A percentile compares a stretch with the other conserved stretches of the same genome.
Conservation (phyloP, 2,113 vertebrate species). For the Raja brachyura region DNA sequence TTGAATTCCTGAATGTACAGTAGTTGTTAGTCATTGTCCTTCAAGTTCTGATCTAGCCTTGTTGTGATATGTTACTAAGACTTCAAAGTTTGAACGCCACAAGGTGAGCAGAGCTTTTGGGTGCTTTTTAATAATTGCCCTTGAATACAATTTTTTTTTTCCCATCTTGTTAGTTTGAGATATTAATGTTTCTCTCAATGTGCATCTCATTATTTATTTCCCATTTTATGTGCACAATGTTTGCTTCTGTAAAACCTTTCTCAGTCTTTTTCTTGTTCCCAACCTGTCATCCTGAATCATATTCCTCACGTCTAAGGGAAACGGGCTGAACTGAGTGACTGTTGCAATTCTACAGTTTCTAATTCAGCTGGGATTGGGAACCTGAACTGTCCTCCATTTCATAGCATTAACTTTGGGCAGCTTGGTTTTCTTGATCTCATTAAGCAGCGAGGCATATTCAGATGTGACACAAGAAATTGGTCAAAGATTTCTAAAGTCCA, state of each 20-base stretch:
- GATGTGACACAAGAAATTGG: neutral
- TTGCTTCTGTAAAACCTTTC: neutral
- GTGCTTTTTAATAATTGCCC: neutral
- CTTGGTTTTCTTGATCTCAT: neutral
- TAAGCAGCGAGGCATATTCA: neutral
- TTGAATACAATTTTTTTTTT: neutral
- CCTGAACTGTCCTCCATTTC: neutral
- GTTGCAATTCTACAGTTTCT: neutral
- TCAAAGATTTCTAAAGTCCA: neutral
- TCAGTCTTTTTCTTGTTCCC: neutral
- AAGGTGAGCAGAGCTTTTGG: neutral
- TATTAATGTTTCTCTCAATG: neutral
- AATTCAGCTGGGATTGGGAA: neutral
- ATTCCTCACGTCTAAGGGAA: neutral
- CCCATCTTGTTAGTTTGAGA: neutral
- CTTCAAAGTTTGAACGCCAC: neutral
- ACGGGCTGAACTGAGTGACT: neutral
- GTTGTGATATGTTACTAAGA: neutral
- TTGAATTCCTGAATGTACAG: no score
- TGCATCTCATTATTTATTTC: neutral
- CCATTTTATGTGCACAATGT: neutral
- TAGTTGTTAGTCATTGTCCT: no score
- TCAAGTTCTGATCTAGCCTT: no score
- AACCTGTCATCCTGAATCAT: neutral
- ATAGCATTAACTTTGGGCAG: neutral